Base-by-base conservation (phyloP, 2,888 invertebrate genomes). In the Aspidiotus rigidus region DNA sequence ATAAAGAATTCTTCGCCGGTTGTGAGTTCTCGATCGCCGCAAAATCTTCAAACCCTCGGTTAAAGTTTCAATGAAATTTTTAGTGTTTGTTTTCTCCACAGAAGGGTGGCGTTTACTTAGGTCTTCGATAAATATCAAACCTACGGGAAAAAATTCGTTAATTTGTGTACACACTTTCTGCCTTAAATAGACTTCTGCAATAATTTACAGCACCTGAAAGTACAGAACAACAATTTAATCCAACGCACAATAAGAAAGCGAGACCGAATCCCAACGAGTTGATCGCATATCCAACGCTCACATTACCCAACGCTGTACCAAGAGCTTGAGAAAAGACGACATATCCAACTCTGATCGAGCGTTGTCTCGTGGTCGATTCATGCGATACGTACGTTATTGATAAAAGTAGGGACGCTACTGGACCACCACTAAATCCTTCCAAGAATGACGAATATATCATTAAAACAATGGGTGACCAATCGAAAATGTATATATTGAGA, bases 11-110 rank as follows among this genome's bases (percentile, higher is more conserved):
- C 10, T 13, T 6, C 49, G 49, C 6, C n/a, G 10, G n/a, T 49
- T 49, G 49, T 49, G n/a, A 11, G 49, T n/a, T 49, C 49, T 49
- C n/a, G 10, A 2, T 6, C n/a, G 2, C 6, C 49, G 10, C 49
- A 49, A n/a, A n/a, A 49, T 49, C n/a, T 49, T 49, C n/a, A 49
- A 49, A 49, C 49, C 49, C n/a, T 49, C 49, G 10, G n/a, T 49
- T 49, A 6, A 1, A 11, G 49, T 13, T 13, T 28, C 28, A 5
- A 28, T 28, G 28, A 28, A 28, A 28, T 28, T 28, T 28, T 28
- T 28, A 5, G 28, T 28, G 28, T 28, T 1, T 5, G 28, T 28
- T 28, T 28, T 28, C 28, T 28, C 28, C 28, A 28, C 28, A 28
- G 28, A 28, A 28, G 5, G 1, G 5, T 28, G 28, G 28, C 28